These are phyloP conservation scores for Hassar affinis DNA, from an alignment of 2,113 vertebrate species.

Conservation along the genomic window DNA sequence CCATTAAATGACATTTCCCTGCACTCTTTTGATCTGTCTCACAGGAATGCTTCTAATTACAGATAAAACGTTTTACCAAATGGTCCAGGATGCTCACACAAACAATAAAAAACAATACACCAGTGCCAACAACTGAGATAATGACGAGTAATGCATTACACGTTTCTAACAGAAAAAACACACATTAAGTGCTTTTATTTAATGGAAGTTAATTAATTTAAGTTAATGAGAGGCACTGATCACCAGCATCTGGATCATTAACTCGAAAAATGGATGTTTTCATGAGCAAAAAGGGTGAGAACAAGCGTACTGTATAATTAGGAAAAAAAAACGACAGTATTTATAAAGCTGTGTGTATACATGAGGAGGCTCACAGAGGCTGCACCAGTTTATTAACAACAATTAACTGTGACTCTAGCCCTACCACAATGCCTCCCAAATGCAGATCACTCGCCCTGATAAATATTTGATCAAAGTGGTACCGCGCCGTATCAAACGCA, in stretches of 20 bases:
- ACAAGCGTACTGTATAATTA: background rate
- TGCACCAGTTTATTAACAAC: background rate
- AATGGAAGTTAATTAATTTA: background rate
- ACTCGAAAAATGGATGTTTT: background rate
- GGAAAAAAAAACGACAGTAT: background rate
- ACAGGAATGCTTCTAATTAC: conserved; percentile 2
- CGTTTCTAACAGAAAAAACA: background rate
- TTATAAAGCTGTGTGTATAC: background rate
- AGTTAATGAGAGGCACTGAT: background rate
- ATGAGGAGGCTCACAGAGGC: background rate
- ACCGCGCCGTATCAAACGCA: conserved; percentile 29
- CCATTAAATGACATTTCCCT: conserved; percentile 5
- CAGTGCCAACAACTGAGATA: background rate
- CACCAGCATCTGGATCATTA: background rate
- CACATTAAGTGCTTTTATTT: conserved; percentile 20
- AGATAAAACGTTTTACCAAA: background rate
- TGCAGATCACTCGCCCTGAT: conserved; percentile 20
- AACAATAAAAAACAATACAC: background rate
- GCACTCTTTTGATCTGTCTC: background rate
- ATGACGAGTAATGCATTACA: background rate
- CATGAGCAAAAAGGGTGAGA: background rate
- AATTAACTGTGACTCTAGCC: conserved; percentile 1
- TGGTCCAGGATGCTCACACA: background rate
- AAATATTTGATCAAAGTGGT: conserved; percentile 52
- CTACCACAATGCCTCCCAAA: conserved; percentile 14